These are phyloP conservation scores for Orchestia grillus DNA, from an alignment of 1,140 invertebrate species.

Conservation along the genomic window DNA sequence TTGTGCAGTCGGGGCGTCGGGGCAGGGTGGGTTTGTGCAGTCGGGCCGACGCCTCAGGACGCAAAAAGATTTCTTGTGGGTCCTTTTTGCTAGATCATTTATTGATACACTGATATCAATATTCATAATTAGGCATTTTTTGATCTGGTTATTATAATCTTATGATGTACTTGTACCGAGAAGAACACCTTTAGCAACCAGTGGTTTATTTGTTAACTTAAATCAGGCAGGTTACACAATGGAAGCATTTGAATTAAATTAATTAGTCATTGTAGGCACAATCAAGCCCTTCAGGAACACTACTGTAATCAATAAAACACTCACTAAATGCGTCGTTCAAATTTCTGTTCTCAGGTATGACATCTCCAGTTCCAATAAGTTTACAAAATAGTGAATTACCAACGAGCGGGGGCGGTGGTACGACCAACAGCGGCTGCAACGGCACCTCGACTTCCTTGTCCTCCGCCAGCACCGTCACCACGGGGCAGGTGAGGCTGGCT, in stretches of 20 bases:
- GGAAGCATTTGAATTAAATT: background rate
- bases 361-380: conserved; percentile 23
- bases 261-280: background rate
- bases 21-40: too few relatives aligned
- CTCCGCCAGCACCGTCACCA: conserved; percentile 12
- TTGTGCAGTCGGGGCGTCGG: too few relatives aligned
- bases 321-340: background rate
- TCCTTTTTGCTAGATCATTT: too few relatives aligned
- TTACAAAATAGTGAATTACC: conserved; percentile 26
- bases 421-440: background rate
- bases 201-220: too few relatives aligned
- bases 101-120: too few relatives aligned
- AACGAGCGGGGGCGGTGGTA: background rate
- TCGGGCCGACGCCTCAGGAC: too few relatives aligned
- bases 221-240: background rate
- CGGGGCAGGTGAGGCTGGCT: background rate
- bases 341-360: background rate
- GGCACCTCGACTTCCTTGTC: background rate
- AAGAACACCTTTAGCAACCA: too few relatives aligned
- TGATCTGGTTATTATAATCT: too few relatives aligned
- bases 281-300: background rate
- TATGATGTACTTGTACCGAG: too few relatives aligned
- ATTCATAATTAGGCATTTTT: too few relatives aligned
- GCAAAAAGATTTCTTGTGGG: too few relatives aligned
- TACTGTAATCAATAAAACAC: background rate